phyloP scores from a whole-genome alignment of 2,888 invertebrate species.

The Dasysyrphus albostriatus region DNA sequence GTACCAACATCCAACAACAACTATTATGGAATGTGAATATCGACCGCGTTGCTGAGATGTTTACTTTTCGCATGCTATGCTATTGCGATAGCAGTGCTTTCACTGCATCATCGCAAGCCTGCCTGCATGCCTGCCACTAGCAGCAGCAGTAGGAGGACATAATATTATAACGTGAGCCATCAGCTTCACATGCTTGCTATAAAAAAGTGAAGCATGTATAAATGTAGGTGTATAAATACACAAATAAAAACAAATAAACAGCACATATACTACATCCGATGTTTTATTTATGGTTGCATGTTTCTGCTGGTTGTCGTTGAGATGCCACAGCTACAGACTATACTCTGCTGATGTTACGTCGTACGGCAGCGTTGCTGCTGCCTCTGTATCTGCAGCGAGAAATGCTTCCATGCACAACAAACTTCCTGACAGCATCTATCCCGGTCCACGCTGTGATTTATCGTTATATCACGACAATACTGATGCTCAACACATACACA shows the following conservation, averaged over 20 bases:
- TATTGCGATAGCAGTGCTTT: slow-evolving; percentile 62
- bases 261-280: slow-evolving; percentile 55
- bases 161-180: slow-evolving; percentile 35
- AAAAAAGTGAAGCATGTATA: slow-evolving; percentile 13
- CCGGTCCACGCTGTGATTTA: slow-evolving; percentile 68
- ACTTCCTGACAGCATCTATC: slow-evolving; percentile 74
- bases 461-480: slow-evolving; percentile 61
- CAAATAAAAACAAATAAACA: slow-evolving; percentile 35
- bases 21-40: slow-evolving; percentile 40
- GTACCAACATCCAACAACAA: neutral
- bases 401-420: slow-evolving; percentile 72
- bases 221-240: neutral
- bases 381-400: slow-evolving; percentile 33
- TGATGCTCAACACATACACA: slow-evolving; percentile 10
- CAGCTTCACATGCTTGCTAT: slow-evolving; percentile 24
- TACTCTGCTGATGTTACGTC: too few species aligned
- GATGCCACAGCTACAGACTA: slow-evolving; percentile 16
- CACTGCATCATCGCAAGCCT: slow-evolving; percentile 40
- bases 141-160: slow-evolving; percentile 48
- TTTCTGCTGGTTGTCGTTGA: slow-evolving; percentile 25
- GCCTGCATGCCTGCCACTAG: slow-evolving; percentile 18
- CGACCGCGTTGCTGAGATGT: slow-evolving; percentile 63
- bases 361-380: neutral
- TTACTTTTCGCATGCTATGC: slow-evolving; percentile 68
- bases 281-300: slow-evolving; percentile 71